phyloP scores from a whole-genome alignment of 2,113 vertebrate genomes.

The Callipepla californica region DNA sequence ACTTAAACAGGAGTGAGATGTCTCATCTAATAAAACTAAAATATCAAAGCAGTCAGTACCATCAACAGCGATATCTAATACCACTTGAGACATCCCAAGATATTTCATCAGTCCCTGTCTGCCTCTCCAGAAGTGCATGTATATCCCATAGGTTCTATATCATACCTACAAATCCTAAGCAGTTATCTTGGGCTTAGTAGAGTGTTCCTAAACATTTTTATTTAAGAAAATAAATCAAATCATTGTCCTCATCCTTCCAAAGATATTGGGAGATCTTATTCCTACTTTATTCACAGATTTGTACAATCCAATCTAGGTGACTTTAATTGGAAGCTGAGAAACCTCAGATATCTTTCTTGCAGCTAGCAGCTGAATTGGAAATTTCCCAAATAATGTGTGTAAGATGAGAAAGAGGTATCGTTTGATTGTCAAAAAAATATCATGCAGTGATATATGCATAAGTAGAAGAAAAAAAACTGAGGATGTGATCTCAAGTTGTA shows the following conservation, averaged over 20 bases:
- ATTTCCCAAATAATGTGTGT: background rate
- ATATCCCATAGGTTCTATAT: background rate
- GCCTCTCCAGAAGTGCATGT: background rate
- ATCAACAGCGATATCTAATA: background rate
- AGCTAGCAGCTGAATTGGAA: fast-evolving
- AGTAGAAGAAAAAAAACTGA: background rate
- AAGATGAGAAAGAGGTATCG: background rate
- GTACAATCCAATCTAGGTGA: background rate
- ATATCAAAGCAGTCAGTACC: background rate
- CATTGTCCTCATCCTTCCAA: background rate
- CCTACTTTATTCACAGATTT: background rate
- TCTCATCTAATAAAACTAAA: background rate
- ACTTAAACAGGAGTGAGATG: background rate
- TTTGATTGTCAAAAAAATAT: background rate
- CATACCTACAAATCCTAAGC: background rate
- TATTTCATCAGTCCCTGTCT: background rate
- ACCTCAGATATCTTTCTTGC: background rate
- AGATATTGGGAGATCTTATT: background rate
- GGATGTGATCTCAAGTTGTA: background rate
- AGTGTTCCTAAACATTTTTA: background rate
- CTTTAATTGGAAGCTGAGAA: background rate
- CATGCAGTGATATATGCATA: background rate
- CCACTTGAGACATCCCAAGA: background rate
- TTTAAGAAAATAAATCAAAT: background rate
- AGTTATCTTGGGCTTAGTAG: background rate